phyloP scores from a whole-genome alignment of 2,113 vertebrate species.

The Jacana jacana region DNA sequence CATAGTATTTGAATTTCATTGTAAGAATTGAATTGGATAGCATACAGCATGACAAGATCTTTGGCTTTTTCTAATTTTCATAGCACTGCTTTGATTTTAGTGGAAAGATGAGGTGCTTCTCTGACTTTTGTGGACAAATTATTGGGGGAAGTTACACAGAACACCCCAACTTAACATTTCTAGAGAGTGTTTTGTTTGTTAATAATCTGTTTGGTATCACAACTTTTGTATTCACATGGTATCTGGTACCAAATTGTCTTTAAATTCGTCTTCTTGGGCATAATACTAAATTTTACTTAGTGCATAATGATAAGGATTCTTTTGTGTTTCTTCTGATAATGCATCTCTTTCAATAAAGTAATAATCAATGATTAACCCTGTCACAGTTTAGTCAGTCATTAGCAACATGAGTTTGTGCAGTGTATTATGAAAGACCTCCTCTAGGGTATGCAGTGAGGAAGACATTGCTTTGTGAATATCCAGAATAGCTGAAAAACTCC shows the following conservation, averaged over 20 bases:
- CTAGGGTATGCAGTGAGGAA: conserved; percentile 75
- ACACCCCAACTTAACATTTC: background rate
- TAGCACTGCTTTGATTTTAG: background rate
- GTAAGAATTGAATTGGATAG: background rate
- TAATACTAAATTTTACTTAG: background rate
- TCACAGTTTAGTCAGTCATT: background rate
- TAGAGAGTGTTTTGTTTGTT: background rate
- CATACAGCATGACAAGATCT: background rate
- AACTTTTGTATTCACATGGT: background rate
- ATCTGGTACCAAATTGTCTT: background rate
- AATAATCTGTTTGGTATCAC: background rate
- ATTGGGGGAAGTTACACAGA: background rate
- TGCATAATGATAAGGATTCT: background rate
- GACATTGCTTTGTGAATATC: conserved; percentile 70
- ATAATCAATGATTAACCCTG: background rate
- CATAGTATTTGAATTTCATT: background rate
- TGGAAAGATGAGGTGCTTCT: background rate
- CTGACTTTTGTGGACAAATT: background rate
- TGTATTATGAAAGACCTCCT: conserved; percentile 60
- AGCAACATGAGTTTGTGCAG: background rate
- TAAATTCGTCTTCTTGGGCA: background rate
- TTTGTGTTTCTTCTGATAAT: background rate
- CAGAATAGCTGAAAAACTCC: conserved; percentile 28
- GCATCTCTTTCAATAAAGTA: background rate
- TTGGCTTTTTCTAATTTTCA: background rate